Evolutionary conservation across 2,113 vertebrate genomes (phyloP).

Genomic region (Sciurus niger): DNA sequence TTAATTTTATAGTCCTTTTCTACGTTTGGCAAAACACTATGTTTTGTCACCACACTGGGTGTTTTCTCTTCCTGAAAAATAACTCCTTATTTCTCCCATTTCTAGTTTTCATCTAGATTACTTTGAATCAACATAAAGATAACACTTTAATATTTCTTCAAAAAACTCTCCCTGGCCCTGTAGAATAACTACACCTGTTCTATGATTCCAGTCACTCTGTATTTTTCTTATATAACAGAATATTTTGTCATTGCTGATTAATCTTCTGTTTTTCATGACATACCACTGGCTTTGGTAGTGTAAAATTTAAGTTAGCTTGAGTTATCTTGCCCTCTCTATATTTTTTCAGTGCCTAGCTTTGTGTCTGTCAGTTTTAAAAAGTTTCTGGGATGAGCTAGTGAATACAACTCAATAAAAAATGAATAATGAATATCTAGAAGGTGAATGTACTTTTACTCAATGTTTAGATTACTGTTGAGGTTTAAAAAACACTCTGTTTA

Average conservation of each 20-base stretch:
- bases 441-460: not conserved
- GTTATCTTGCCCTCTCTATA: not conserved
- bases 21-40: not conserved
- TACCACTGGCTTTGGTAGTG: not conserved
- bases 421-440: not conserved
- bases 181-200: not conserved
- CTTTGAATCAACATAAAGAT: not conserved
- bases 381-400: not conserved
- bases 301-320: not conserved
- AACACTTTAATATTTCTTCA: not conserved
- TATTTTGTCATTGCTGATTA: not conserved
- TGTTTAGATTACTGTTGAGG: not conserved
- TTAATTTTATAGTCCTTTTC: not conserved
- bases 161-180: not conserved
- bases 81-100: rapidly evolving
- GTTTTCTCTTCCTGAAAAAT: not conserved
- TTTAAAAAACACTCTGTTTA: not conserved
- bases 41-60: not conserved
- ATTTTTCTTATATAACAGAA: not conserved
- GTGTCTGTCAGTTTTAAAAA: not conserved
- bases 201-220: not conserved
- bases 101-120: not conserved
- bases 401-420: not conserved
- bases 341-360: not conserved
- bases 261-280: not conserved